Percentiles rank a stretch among this genome's conserved stretches.
Evolutionary conservation across 1,140 invertebrate genomes (phyloP).

Genomic region (Sarcophaga bullata): DNA sequence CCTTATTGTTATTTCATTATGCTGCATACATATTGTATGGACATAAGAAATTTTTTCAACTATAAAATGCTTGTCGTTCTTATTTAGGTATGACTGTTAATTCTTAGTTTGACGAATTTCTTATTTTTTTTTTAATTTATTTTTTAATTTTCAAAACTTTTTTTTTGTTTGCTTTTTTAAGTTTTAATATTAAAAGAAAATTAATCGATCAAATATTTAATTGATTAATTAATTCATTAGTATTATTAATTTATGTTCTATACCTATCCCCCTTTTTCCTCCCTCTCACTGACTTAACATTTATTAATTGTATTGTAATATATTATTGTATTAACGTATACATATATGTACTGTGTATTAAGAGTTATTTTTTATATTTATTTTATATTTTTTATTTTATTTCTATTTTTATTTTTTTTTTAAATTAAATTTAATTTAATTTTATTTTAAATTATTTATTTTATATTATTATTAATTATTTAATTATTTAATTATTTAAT

Average conservation of each 20-base stretch:
- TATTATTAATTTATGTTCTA: not conserved
- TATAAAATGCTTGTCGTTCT: too few relatives aligned
- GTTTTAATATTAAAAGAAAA: too few relatives aligned
- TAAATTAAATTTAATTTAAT: not conserved
- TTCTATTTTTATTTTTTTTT: constrained; percentile 6
- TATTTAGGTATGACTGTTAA: too few relatives aligned
- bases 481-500: constrained; percentile 27
- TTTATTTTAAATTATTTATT: constrained; percentile 26
- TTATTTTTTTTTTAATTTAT: too few relatives aligned
- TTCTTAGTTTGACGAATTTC: too few relatives aligned
- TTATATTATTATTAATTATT: constrained; percentile 30
- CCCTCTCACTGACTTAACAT: not conserved
- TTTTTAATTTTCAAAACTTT: too few relatives aligned
- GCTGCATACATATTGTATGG: too few relatives aligned
- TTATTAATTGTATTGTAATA: not conserved
- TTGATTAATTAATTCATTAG: not conserved
- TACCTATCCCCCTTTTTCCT: not conserved
- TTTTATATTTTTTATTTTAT: constrained; percentile 21
- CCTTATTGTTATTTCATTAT: too few relatives aligned
- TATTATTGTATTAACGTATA: not conserved
- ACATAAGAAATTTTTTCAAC: too few relatives aligned
- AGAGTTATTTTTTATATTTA: not conserved
- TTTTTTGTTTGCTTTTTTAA: too few relatives aligned
- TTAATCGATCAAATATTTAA: too few relatives aligned
- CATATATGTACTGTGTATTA: not conserved